These are phyloP conservation scores for Netelia fuscicornis DNA, from an alignment of 2,888 invertebrate genomes.

Conservation along the genomic window DNA sequence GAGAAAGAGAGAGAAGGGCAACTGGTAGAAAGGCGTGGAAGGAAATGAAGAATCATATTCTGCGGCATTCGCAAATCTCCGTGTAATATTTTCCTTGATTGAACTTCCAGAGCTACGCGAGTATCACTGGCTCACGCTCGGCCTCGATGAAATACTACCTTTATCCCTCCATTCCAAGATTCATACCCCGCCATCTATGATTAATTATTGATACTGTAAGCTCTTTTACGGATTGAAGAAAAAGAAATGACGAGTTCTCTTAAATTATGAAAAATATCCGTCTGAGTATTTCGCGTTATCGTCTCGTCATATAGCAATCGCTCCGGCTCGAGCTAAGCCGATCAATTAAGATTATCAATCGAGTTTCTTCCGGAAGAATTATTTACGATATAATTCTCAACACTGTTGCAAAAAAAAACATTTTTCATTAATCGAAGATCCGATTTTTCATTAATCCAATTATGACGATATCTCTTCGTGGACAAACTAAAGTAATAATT, in stretches of 20 bases:
- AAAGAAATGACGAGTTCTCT: background rate
- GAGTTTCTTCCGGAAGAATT: background rate
- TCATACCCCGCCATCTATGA: slow-evolving; percentile 2
- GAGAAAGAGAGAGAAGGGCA: slow-evolving; percentile 5
- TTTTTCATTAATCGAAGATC: background rate
- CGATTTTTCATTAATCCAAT: too few relatives aligned
- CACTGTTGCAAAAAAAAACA: background rate
- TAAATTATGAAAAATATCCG: background rate
- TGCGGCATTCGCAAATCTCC: slow-evolving; percentile 31
- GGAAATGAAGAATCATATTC: slow-evolving; percentile 36
- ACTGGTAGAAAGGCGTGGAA: background rate
- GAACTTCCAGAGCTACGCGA: slow-evolving; percentile 16
- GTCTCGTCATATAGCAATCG: background rate
- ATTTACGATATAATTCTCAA: background rate
- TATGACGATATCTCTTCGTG: background rate
- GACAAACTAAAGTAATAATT: background rate
- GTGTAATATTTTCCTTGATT: slow-evolving; percentile 40
- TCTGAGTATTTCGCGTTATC: background rate
- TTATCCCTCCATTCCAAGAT: background rate
- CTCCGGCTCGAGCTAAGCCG: background rate
- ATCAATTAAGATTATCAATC: slow-evolving; percentile 1
- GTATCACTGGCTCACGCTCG: background rate
- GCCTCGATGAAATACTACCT: slow-evolving; percentile 13
- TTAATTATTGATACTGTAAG: slow-evolving; percentile 21
- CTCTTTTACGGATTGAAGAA: background rate